Conservation (phyloP, 2,888 invertebrate genomes). For the Uloborus plumipes region DNA sequence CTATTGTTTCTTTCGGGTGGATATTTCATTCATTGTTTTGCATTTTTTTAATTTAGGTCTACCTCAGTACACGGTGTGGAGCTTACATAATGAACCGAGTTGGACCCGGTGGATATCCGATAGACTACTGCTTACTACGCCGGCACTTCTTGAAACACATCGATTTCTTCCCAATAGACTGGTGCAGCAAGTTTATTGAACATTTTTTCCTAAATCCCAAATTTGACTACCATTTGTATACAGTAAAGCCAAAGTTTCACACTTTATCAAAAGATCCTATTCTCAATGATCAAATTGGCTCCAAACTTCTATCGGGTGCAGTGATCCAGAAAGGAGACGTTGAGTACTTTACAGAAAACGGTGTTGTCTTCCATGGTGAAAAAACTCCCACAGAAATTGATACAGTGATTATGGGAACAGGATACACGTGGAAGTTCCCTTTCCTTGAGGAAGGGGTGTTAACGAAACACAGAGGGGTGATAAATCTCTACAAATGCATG, state of each 20-base stretch:
- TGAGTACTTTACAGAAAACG: slow-evolving; percentile 67
- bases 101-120: slow-evolving; percentile 46
- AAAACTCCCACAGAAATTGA: slow-evolving; percentile 69
- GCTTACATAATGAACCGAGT: slow-evolving; percentile 62
- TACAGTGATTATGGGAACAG: slow-evolving; percentile 70
- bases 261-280: slow-evolving; percentile 67
- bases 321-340: slow-evolving; percentile 69
- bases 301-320: slow-evolving; percentile 71
- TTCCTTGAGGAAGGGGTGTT: slow-evolving; percentile 69
- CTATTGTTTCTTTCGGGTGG: too few species aligned
- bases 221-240: slow-evolving; percentile 71
- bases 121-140: slow-evolving; percentile 29
- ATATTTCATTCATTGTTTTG: too few species aligned
- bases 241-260: slow-evolving; percentile 70
- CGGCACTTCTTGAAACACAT: slow-evolving; percentile 2
- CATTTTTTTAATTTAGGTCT: slow-evolving; percentile 21
- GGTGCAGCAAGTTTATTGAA: slow-evolving; percentile 36
- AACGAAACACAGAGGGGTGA: slow-evolving; percentile 23
- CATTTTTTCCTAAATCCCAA: slow-evolving; percentile 67
- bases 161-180: background rate
- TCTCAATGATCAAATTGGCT: slow-evolving; percentile 72
- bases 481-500: slow-evolving; percentile 67
- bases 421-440: slow-evolving; percentile 70
- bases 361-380: slow-evolving; percentile 68
- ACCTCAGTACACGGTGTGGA: slow-evolving; percentile 48